Base-by-base conservation (phyloP, 1,140 invertebrate genomes). In the Theocolax elegans region DNA sequence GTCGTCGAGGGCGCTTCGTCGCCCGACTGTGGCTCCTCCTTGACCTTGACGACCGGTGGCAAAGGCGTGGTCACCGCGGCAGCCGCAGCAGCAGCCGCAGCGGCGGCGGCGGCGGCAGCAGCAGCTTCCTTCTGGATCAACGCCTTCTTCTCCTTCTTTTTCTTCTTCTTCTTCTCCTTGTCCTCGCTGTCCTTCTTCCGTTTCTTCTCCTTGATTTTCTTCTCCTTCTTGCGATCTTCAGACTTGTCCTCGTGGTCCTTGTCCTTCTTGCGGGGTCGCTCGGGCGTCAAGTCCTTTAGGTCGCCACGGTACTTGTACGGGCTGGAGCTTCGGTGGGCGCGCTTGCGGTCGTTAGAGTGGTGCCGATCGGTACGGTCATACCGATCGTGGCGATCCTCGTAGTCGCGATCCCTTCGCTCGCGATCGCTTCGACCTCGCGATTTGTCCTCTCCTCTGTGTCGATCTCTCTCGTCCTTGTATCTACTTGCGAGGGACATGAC, bases 151-250 rank as follows among this genome's bases (percentile, higher is more conserved):
- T 80, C 81, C 76, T 87, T 85, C 72, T 84, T 86, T 78, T 80
- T 83, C 75, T 88, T 86, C 75, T 86, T 87, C 79, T 86, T 85
- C 77, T 85, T 87, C 74, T 88, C 83, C 46, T 86, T 84, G n/a
- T 88, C 85, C 46, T 78, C 78, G 13, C 77, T 79, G 35, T 87
- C 83, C 46, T 85, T 87, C 40, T 89, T 87, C 73, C 84, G 83
- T 62, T 87, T 87, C 72, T 88, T 85, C 71, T 87, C 87, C 72
- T 87, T 90, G 42, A 87, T 88, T 65, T 83, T 87, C 75, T 86
- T 87, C 38, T 85, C 86, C 54, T 87, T 88, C 66, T 86, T 87
- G 62, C 83, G 84, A 23, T 87, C 81, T 2, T 85, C 84, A 0
- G 76, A 42, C 44, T 76, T 80, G 21, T 85, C 83, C 13, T 82